These are phyloP conservation scores for Myripristis murdjan DNA, from an alignment of 2,797 vertebrate species.

Conservation along the genomic window DNA sequence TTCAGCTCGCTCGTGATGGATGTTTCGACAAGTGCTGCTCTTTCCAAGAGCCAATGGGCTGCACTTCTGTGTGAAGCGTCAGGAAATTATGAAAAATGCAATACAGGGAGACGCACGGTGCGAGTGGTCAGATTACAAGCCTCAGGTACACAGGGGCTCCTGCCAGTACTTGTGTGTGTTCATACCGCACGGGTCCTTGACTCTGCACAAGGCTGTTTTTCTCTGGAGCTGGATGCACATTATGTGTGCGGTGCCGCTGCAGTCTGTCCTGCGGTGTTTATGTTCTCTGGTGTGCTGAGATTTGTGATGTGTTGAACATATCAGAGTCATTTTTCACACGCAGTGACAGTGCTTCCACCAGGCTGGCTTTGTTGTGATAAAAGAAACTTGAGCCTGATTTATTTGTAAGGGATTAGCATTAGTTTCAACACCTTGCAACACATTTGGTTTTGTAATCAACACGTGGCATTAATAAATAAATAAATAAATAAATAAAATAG, in stretches of 20 bases:
- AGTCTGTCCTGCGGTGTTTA: too few relatives aligned
- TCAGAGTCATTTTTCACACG: background rate
- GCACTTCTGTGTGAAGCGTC: conserved; percentile 58
- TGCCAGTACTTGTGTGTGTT: conserved; percentile 5
- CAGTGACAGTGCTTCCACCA: too few relatives aligned
- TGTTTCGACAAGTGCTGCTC: conserved; percentile 70
- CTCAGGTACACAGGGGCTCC: background rate
- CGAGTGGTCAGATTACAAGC: conserved; percentile 34
- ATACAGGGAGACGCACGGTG: background rate
- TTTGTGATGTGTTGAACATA: background rate
- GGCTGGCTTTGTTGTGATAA: background rate
- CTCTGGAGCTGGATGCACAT: too few relatives aligned
- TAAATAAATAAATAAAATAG: too few relatives aligned
- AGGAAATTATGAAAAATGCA: conserved; percentile 54
- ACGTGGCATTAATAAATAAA: too few relatives aligned
- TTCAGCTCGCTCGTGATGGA: conserved; percentile 60
- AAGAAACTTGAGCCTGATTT: background rate
- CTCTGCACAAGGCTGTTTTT: conserved; percentile 4
- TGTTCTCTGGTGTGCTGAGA: too few relatives aligned
- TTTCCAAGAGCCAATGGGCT: conserved; percentile 58
- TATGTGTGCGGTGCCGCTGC: too few relatives aligned
- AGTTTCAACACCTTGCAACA: background rate
- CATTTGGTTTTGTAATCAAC: background rate
- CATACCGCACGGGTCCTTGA: background rate
- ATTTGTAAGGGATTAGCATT: background rate